phyloP scores from a whole-genome alignment of 2,113 vertebrate genomes.

The Salvelinus namaycush region DNA sequence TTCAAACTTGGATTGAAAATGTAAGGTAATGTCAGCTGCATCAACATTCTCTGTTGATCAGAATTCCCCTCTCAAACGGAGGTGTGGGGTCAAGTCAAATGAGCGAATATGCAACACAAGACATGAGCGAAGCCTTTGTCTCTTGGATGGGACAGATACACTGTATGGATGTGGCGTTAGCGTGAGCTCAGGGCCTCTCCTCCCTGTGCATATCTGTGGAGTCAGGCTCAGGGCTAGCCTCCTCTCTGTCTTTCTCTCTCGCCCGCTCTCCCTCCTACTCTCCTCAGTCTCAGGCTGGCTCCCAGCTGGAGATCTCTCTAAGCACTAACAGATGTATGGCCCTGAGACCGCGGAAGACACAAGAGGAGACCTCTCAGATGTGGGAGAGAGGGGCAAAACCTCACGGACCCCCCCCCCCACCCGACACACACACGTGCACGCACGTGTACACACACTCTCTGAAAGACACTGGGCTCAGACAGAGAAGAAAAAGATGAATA shows the following conservation, averaged over 20 bases:
- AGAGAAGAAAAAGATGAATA: conserved; percentile 63
- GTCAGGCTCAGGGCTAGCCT: conserved; percentile 42
- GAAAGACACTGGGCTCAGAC: conserved; percentile 43
- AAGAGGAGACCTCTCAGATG: conserved; percentile 71
- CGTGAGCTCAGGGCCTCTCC: conserved; percentile 34
- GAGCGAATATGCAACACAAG: conserved; percentile 23
- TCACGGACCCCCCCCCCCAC: conserved; percentile 51
- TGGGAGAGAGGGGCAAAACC: conserved; percentile 62
- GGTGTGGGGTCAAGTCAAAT: no score
- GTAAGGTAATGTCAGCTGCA: conserved; percentile 14
- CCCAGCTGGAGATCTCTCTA: conserved; percentile 67
- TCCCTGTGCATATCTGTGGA: conserved; percentile 42
- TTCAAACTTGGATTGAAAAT: conserved; percentile 22
- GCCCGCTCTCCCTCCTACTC: neutral
- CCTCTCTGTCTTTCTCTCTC: neutral
- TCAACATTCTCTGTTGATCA: neutral
- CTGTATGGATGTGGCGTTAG: conserved; percentile 39
- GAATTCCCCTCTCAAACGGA: no score
- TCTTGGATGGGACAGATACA: conserved; percentile 40
- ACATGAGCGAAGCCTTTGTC: conserved; percentile 47
- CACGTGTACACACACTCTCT: no score
- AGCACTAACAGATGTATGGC: conserved; percentile 78
- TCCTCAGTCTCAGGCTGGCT: conserved; percentile 43
- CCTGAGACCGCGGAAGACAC: conserved; percentile 65
- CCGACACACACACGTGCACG: conserved; percentile 6